Evolutionary conservation across 64 coral and sea anemone species (phyloP), one percentile per base, ranked within the genome.

Genomic region (Astreopora myriophthalma): DNA sequence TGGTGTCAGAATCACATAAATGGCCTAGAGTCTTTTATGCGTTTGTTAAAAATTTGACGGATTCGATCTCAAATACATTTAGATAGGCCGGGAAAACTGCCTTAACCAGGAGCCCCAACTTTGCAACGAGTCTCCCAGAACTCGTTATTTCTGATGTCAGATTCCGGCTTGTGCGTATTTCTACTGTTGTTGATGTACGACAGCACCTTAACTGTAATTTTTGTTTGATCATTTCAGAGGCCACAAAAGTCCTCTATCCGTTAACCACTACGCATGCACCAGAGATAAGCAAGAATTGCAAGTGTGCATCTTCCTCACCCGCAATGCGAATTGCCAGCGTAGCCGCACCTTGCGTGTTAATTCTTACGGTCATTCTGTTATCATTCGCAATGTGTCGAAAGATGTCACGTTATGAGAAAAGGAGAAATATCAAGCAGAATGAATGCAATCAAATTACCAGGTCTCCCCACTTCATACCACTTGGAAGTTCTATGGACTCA

Each of bases 241-340:
- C 30, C 23, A 78, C 25, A 9, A 78, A 83, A 34, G 10, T 9
- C 22, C 34, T 24, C 24, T 31, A 37, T 25, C 19, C 58, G 5
- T 2, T 83, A 14, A 0, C 10, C 25, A 58, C 57, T 9, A 38
- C 33, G 79, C 55, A 83, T 38, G 57, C 57, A 11, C 34, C 55
- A 26, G 14, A 37, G 10, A 57, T 64, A 1, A 34, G 34, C 31
- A 3, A 83, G 37, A 35, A 81, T 1, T 73, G 70, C 10, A 25
- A 35, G 52, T 83, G 79, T 64, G 32, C 79, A 24, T 35, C 31
- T 35, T 83, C 55, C 2, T 64, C 49, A 34, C 79, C 79, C 34
- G 79, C 79, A n/a, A 83, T 83, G 79, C 79, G 57, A 26, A 57
- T 83, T 31, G 79, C 79, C 79, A 83, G 79, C 32, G 79, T 83